A percentile compares a stretch with the other conserved stretches of the same genome.
Evolutionary conservation across 2,888 invertebrate genomes (phyloP).

Genomic region (Cheilosia scutellata): DNA sequence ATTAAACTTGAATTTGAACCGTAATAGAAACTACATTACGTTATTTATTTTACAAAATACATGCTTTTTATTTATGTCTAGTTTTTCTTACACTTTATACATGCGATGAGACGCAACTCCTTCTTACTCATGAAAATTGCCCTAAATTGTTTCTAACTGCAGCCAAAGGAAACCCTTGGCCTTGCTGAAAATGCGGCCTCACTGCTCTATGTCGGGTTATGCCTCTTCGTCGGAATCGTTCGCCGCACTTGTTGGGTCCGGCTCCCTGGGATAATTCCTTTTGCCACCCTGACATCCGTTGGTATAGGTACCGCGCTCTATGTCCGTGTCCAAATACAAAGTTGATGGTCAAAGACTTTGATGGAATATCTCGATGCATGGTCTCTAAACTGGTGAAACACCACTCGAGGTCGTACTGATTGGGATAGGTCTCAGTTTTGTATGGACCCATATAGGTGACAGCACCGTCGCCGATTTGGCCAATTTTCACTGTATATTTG

Average conservation of each 20-base stretch:
- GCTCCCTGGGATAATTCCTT: slow-evolving; percentile 4
- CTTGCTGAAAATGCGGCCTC: not conserved
- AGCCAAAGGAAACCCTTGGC: not conserved
- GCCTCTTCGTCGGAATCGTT: not conserved
- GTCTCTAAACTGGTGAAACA: slow-evolving; percentile 8
- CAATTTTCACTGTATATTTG: slow-evolving; percentile 53
- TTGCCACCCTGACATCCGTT: not conserved
- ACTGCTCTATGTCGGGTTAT: not conserved
- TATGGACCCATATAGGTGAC: slow-evolving; percentile 18
- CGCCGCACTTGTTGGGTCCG: not conserved
- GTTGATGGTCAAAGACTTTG: not conserved
- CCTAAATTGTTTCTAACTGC: no score
- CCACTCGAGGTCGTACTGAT: slow-evolving; percentile 35
- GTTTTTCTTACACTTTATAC: no score
- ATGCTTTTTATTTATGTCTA: no score
- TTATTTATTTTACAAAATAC: no score
- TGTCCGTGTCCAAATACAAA: not conserved
- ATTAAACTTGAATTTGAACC: no score
- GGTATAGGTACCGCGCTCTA: not conserved
- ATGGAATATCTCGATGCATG: not conserved
- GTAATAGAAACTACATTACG: no score
- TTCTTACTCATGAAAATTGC: no score
- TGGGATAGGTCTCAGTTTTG: not conserved
- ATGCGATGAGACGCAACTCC: no score
- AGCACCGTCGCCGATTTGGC: not conserved